A percentile compares a stretch with the other conserved stretches of the same genome.
These are phyloP conservation scores for Lepidurus packardi DNA, from an alignment of 1,140 invertebrate genomes.

Conservation along the genomic window DNA sequence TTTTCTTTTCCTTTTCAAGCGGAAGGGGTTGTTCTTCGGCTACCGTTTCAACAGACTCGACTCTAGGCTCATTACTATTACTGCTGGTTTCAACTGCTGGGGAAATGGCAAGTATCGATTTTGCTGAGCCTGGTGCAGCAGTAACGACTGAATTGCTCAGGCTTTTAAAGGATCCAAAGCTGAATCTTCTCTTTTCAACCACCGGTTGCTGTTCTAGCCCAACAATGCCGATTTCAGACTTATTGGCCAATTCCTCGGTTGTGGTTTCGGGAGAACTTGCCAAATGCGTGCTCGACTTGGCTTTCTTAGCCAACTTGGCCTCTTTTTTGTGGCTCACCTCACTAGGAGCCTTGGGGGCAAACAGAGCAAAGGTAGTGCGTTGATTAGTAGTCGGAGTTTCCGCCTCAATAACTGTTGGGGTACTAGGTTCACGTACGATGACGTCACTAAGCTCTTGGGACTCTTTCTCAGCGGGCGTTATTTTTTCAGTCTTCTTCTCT, in stretches of 20 bases:
- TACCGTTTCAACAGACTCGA: not conserved
- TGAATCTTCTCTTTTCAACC: slow-evolving; percentile 14
- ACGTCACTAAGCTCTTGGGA: not conserved
- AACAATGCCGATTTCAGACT: not conserved
- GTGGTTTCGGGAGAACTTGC: not conserved
- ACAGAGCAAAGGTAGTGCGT: not conserved
- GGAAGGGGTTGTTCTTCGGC: not conserved
- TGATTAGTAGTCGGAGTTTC: not conserved
- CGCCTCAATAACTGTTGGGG: not conserved
- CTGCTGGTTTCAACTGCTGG: not conserved
- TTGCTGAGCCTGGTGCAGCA: not conserved
- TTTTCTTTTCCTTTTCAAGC: not conserved
- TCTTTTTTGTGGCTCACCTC: not conserved
- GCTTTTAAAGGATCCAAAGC: not conserved
- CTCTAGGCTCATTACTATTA: not conserved
- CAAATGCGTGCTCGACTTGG: not conserved
- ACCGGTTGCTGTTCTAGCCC: not conserved
- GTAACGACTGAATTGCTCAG: not conserved
- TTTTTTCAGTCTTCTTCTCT: not conserved
- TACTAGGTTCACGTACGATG: not conserved
- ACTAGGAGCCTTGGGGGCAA: not conserved
- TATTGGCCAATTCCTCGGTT: not conserved
- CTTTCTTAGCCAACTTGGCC: not conserved
- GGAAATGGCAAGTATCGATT: not conserved
- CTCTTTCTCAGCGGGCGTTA: not conserved